A percentile compares a stretch with the other conserved stretches of the same genome.
Evolutionary conservation across 1,140 invertebrate species (phyloP).

Genomic region (Sesamia nonagrioides): DNA sequence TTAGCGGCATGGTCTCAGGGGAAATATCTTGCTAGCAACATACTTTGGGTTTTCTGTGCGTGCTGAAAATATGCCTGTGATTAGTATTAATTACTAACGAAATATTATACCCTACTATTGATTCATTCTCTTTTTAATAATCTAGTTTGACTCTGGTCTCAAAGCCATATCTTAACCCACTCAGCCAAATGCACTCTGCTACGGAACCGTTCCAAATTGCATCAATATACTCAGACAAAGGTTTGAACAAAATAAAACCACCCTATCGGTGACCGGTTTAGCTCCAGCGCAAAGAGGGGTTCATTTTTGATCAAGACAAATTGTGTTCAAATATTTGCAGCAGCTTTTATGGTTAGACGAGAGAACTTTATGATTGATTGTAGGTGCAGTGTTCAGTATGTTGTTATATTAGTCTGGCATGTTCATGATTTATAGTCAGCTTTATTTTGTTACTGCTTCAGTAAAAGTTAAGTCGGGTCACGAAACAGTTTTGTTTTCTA

Average conservation of each 20-base stretch:
- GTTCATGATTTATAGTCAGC: slow-evolving; percentile 21
- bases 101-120: background rate
- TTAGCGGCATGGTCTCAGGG: slow-evolving; percentile 36
- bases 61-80: background rate
- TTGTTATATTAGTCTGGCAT: slow-evolving; percentile 27
- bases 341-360: slow-evolving; percentile 34
- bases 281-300: slow-evolving; percentile 5
- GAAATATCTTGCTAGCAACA: slow-evolving; percentile 40
- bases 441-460: slow-evolving; percentile 30
- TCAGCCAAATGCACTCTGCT: background rate
- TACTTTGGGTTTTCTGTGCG: slow-evolving; percentile 2
- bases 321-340: slow-evolving; percentile 40
- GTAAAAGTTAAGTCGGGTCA: slow-evolving; percentile 22
- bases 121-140: background rate
- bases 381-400: slow-evolving; percentile 14
- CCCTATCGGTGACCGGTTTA: slow-evolving; percentile 1
- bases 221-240: background rate
- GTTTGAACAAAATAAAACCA: background rate
- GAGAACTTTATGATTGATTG: slow-evolving; percentile 39
- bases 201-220: background rate
- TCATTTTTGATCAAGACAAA: slow-evolving; percentile 38
- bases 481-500: background rate
- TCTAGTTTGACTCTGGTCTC: background rate
- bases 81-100: background rate
- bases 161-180: background rate